Percentiles rank a stretch among this genome's conserved stretches.
These are phyloP conservation scores for Drosophila paucipuncta DNA, from an alignment of 2,888 invertebrate genomes.

Conservation along the genomic window DNA sequence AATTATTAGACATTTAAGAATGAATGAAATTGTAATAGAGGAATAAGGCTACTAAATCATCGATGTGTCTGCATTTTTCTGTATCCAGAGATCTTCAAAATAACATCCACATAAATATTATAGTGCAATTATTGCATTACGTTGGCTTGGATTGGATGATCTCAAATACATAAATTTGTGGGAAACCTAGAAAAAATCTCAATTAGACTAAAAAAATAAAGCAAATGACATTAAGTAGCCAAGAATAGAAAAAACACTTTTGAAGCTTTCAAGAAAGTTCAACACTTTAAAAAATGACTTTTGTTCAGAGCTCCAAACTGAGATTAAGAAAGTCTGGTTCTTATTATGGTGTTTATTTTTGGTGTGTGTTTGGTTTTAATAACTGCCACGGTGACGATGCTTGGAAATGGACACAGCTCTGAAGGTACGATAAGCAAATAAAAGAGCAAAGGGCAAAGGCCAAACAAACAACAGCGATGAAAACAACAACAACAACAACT, in stretches of 20 bases:
- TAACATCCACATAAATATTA: too few species aligned
- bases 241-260: neutral
- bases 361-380: conserved; percentile 6
- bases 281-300: neutral
- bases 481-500: neutral
- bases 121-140: too few species aligned
- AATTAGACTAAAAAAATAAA: neutral
- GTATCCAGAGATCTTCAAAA: neutral
- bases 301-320: neutral
- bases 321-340: neutral
- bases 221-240: neutral
- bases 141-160: neutral
- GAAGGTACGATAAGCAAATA: conserved; percentile 64
- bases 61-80: neutral
- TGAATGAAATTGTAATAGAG: neutral
- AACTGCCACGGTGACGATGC: conserved; percentile 39
- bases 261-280: neutral
- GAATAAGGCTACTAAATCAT: neutral
- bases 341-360: neutral
- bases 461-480: conserved; percentile 49
- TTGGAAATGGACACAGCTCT: conserved; percentile 66
- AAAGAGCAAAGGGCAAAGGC: conserved; percentile 37
- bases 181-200: neutral
- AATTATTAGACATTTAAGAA: too few species aligned
- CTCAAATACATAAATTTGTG: neutral